These are phyloP conservation scores for Leucosticte australis DNA, from an alignment of 2,113 vertebrate species.

Conservation along the genomic window DNA sequence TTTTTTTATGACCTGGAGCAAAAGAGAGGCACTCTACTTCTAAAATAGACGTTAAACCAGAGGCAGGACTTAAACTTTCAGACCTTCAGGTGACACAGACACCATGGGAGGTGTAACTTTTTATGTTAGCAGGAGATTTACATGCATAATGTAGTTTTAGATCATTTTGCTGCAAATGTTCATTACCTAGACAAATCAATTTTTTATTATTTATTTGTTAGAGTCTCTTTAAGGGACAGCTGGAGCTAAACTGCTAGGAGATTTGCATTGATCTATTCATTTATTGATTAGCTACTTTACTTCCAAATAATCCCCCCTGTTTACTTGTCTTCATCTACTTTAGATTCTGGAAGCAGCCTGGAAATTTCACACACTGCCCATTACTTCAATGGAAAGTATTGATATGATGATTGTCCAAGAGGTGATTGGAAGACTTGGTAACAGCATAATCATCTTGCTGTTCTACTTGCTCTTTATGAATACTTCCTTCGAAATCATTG, in stretches of 20 bases:
- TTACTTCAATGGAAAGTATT: conserved; percentile 62
- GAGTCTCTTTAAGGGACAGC: conserved; percentile 35
- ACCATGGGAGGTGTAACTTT: neutral
- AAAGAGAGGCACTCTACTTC: neutral
- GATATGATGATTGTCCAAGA: conserved; percentile 55
- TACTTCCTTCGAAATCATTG: conserved; percentile 38
- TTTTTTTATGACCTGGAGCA: conserved; percentile 19
- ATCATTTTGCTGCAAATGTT: neutral
- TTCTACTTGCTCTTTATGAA: conserved; percentile 6
- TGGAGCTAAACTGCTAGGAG: neutral
- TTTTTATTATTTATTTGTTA: conserved; percentile 56
- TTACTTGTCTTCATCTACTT: conserved; percentile 37
- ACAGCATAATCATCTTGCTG: conserved; percentile 6
- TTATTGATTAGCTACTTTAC: conserved; percentile 58
- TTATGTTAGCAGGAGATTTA: neutral
- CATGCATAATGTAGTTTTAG: neutral
- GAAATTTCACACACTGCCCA: conserved; percentile 5
- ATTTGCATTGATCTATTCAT: conserved; percentile 54
- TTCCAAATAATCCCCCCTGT: conserved; percentile 26
- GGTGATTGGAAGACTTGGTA: neutral
- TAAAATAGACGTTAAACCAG: neutral
- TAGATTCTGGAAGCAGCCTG: conserved; percentile 40
- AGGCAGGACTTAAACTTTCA: neutral
- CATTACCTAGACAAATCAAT: conserved; percentile 2
- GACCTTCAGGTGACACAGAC: neutral